These are phyloP conservation scores for Alexandromys fortis DNA, from an alignment of 2,113 vertebrate genomes.

Conservation along the genomic window DNA sequence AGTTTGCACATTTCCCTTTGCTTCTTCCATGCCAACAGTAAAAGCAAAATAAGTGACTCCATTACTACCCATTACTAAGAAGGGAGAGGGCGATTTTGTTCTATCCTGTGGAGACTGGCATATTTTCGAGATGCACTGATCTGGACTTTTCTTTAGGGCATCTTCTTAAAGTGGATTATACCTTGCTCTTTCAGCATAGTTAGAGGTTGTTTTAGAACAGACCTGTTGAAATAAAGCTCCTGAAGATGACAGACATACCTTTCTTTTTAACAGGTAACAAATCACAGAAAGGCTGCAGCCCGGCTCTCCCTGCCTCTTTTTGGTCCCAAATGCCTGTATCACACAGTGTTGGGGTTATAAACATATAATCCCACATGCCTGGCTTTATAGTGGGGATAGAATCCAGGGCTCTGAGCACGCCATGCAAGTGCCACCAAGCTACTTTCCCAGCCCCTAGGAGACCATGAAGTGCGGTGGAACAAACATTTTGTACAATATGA, in stretches of 20 bases:
- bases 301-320: too few relatives aligned
- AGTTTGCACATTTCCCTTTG: not conserved
- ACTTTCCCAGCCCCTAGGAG: not conserved
- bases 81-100: not conserved
- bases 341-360: not conserved
- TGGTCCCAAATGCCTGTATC: not conserved
- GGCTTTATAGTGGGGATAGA: not conserved
- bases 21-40: not conserved
- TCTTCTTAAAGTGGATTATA: conserved; percentile 35
- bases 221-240: not conserved
- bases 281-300: not conserved
- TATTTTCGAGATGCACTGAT: conserved; percentile 7
- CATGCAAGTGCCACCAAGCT: not conserved
- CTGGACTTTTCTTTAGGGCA: not conserved
- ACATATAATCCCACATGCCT: not conserved
- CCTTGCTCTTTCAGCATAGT: not conserved
- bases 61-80: not conserved
- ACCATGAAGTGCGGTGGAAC: not conserved
- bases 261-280: not conserved
- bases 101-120: not conserved
- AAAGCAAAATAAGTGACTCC: not conserved
- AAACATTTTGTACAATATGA: not conserved
- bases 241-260: not conserved
- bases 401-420: not conserved
- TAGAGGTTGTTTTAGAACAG: conserved; percentile 45